A percentile compares a stretch with the other conserved stretches of the same genome.
Conservation (phyloP, 2,797 vertebrate genomes). For the Typhlichthys subterraneus region DNA sequence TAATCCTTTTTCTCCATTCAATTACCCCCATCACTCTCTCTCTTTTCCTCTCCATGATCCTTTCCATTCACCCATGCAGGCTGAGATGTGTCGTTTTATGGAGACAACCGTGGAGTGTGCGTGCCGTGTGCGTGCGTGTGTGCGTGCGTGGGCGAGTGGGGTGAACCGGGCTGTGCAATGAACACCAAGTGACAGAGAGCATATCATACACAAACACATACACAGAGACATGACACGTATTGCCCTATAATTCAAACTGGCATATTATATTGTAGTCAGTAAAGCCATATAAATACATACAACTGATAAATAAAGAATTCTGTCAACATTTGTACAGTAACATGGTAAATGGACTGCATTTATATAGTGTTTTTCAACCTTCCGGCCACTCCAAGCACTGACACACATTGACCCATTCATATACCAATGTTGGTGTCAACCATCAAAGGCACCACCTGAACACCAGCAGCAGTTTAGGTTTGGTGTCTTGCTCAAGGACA, state of each 20-base stretch:
- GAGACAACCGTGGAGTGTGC: conserved; percentile 26
- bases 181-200: conserved; percentile 28
- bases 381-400: too few relatives aligned
- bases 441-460: too few relatives aligned
- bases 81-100: conserved; percentile 42
- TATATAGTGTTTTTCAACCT: too few relatives aligned
- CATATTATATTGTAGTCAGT: too few relatives aligned
- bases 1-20: conserved; percentile 57
- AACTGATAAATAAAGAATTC: too few relatives aligned
- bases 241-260: not conserved
- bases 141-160: conserved; percentile 1
- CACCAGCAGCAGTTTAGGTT: too few relatives aligned
- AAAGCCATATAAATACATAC: too few relatives aligned
- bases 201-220: conserved; percentile 13
- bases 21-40: conserved; percentile 21
- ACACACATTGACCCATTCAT: too few relatives aligned
- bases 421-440: too few relatives aligned
- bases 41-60: conserved; percentile 45
- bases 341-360: too few relatives aligned
- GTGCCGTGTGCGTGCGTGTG: conserved; percentile 11
- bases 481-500: too few relatives aligned
- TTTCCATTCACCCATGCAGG: conserved; percentile 51
- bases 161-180: conserved; percentile 21
- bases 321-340: too few relatives aligned
- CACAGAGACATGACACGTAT: not conserved